Conservation (phyloP, 2,113 vertebrate species). For the Sprattus sprattus region DNA sequence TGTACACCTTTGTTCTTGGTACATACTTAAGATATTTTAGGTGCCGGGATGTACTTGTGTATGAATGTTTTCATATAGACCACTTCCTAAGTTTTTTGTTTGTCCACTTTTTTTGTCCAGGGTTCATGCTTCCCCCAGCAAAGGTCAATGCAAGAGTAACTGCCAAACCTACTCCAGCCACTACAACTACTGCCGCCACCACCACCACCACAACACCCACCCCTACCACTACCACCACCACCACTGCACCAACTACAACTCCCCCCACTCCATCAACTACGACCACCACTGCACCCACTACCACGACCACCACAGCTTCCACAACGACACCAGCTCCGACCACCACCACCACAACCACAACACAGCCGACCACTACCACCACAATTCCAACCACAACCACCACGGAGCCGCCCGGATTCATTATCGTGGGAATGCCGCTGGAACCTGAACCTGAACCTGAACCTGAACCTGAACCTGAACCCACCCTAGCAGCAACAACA, state of each 20-base stretch:
- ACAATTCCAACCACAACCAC: not conserved
- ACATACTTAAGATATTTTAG: no score
- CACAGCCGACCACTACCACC: slow-evolving; percentile 8
- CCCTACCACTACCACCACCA: slow-evolving; percentile 16
- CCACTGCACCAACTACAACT: not conserved
- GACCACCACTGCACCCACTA: not conserved
- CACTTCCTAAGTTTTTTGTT: not conserved
- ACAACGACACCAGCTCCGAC: slow-evolving; percentile 13
- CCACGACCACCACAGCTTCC: not conserved
- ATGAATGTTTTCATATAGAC: no score
- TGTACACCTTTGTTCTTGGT: no score
- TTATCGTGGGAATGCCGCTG: not conserved
- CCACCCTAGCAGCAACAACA: not conserved
- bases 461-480: not conserved
- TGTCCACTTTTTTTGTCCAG: slow-evolving; percentile 46
- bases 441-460: not conserved
- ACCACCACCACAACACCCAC: slow-evolving; percentile 16
- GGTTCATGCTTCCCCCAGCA: slow-evolving; percentile 62
- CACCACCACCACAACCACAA: slow-evolving; percentile 18
- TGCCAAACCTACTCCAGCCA: slow-evolving; percentile 29
- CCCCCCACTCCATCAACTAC: not conserved
- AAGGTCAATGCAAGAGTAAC: slow-evolving; percentile 26
- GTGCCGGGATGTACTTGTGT: no score
- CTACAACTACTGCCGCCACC: slow-evolving; percentile 5
- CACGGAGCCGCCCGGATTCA: not conserved